Percentiles rank a stretch among this genome's conserved stretches.
These are phyloP conservation scores for Hesperia comma DNA, from an alignment of 2,888 invertebrate species.

Conservation along the genomic window DNA sequence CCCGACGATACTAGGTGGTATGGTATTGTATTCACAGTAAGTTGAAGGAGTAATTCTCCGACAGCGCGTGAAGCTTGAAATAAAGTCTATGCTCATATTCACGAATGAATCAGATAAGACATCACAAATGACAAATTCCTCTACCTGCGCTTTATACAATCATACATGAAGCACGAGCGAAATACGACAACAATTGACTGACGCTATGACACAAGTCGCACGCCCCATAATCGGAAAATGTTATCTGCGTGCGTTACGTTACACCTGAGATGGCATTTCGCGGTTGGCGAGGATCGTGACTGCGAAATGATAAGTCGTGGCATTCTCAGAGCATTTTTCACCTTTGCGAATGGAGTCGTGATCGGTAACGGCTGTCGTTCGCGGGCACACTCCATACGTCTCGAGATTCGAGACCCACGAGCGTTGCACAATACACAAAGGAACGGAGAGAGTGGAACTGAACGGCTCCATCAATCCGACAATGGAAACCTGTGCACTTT, in stretches of 20 bases:
- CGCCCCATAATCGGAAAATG: conserved; percentile 42
- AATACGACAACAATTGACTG: conserved; percentile 16
- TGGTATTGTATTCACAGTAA: no score
- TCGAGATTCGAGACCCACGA: conserved; percentile 45
- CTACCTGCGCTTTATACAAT: background rate
- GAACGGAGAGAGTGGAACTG: conserved; percentile 29
- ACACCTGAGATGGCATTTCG: conserved; percentile 70
- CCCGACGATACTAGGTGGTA: no score
- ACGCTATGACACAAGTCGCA: conserved; percentile 38
- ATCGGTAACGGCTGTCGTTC: conserved; percentile 70
- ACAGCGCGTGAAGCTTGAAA: no score
- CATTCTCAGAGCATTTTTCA: conserved; percentile 81
- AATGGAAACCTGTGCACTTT: conserved; percentile 21
- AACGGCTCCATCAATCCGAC: conserved; percentile 8
- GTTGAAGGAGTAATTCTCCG: no score
- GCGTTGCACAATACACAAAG: conserved; percentile 54
- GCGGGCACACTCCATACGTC: conserved; percentile 42
- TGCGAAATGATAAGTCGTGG: conserved; percentile 81
- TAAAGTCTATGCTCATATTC: no score
- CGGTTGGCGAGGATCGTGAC: conserved; percentile 67
- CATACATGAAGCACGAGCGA: conserved; percentile 1
- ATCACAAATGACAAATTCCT: background rate
- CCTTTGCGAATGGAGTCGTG: conserved; percentile 80
- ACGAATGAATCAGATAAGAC: background rate
- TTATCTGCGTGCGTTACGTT: conserved; percentile 44